Evolutionary conservation across 2,888 invertebrate genomes (phyloP).

Genomic region (Willowsia nigromaculata): DNA sequence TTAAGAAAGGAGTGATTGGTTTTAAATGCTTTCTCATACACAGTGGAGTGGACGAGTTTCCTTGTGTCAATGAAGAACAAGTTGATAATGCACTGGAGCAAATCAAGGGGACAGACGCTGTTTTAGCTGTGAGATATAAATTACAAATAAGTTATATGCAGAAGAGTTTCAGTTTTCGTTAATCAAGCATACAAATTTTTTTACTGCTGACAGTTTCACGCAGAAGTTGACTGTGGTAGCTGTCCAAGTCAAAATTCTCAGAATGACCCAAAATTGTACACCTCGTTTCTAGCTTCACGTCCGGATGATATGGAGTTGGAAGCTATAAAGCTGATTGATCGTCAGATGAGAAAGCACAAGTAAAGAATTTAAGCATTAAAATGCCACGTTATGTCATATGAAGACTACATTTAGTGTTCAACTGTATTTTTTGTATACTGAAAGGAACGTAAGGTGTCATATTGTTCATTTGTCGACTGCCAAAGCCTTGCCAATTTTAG

Average conservation of each 20-base stretch:
- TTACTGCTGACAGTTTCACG: slow-evolving; percentile 85
- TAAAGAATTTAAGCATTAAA: slow-evolving; percentile 78
- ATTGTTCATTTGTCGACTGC: slow-evolving; percentile 86
- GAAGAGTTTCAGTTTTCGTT: no score
- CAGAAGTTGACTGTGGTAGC: slow-evolving; percentile 83
- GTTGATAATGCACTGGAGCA: slow-evolving; percentile 83
- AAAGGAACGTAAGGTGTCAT: slow-evolving; percentile 83
- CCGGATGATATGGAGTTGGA: slow-evolving; percentile 86
- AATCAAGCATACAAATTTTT: not conserved
- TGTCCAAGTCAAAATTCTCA: slow-evolving; percentile 68
- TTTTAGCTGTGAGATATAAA: slow-evolving; percentile 84
- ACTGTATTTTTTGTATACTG: slow-evolving; percentile 16
- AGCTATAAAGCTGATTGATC: slow-evolving; percentile 84
- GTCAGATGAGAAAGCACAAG: slow-evolving; percentile 83
- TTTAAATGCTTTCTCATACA: slow-evolving; percentile 88
- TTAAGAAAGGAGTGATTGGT: slow-evolving; percentile 86
- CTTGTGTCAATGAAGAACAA: slow-evolving; percentile 83
- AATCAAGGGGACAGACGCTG: slow-evolving; percentile 84
- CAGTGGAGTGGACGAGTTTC: slow-evolving; percentile 87
- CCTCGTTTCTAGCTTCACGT: slow-evolving; percentile 85
- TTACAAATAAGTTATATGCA: no score
- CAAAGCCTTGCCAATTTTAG: slow-evolving; percentile 83
- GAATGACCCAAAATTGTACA: slow-evolving; percentile 84
- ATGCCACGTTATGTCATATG: no score
- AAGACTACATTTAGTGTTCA: no score